Percentiles rank a stretch among this genome's conserved stretches.
Evolutionary conservation across 2,113 vertebrate species (phyloP).

Genomic region (Leucoraja erinaceus): DNA sequence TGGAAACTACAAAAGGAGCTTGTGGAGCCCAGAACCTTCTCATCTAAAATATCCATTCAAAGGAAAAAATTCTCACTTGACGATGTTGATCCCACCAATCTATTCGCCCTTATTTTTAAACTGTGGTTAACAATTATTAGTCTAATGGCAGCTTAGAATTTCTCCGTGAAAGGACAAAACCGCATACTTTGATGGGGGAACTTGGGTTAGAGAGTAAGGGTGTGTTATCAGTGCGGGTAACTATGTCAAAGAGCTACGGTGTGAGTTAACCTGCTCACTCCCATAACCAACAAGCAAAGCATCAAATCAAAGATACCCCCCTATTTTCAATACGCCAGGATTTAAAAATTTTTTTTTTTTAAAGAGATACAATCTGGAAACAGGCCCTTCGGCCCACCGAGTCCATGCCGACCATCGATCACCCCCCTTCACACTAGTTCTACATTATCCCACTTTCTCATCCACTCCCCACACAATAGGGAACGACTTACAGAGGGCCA

Average conservation of each 20-base stretch:
- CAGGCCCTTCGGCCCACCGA: no score
- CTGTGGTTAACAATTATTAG: not conserved
- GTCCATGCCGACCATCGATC: no score
- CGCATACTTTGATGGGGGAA: not conserved
- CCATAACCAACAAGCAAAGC: not conserved
- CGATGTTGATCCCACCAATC: not conserved
- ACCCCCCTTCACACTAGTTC: no score
- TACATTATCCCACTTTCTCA: no score
- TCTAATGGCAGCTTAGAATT: not conserved
- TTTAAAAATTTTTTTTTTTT: no score
- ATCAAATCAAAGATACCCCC: not conserved
- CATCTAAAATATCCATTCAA: not conserved
- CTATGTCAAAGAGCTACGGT: not conserved
- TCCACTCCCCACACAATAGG: no score
- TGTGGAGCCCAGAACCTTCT: not conserved
- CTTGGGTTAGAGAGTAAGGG: not conserved
- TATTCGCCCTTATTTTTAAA: not conserved
- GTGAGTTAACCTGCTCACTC: not conserved
- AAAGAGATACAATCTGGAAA: no score
- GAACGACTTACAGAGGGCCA: no score
- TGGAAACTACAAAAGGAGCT: not conserved
- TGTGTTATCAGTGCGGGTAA: not conserved
- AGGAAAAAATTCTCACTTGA: not conserved
- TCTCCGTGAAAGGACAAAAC: not conserved
- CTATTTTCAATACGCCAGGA: not conserved